Base-by-base conservation (phyloP, 2,888 invertebrate species). In the Melinopterus prodromus region DNA sequence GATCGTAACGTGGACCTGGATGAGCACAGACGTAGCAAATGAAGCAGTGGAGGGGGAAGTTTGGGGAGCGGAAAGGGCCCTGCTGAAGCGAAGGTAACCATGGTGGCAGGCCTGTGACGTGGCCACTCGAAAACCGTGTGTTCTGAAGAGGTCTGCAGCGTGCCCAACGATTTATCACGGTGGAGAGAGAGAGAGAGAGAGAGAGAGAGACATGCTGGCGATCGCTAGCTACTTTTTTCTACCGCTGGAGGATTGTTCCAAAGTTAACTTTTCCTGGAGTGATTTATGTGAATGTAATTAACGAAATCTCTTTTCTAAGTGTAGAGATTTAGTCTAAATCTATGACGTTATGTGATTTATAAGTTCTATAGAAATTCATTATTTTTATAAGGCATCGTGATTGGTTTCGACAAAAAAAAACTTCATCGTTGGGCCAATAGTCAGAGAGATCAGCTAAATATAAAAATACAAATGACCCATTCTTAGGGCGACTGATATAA, bases 91-190 rank as follows among this genome's bases (percentile, higher is more conserved):
- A 80, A 81, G 82, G 83, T 83, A 84, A 84, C 84, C 83, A 83
- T 84, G 82, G 84, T 82, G 81, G 83, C 79, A 79, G 77, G 70
- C 72, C 82, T 78, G 82, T 83, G 84, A 83, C 83, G 87, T 86
- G 85, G 86, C 86, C 86, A 87, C 87, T 87, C 86, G 84, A 87
- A 85, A 84, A 84, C 86, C 86, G 86, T 86, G 86, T 86, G 86
- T 85, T 86, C 86, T 87, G 83, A 87, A 87, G 87, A 85, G 87
- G 86, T 85, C 86, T 85, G 85, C 84, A 72, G 78, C 74, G 16
- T 75, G 69, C 77, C 77, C 77, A 77, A 80, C 80, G 75, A 77
- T 81, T 78, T 80, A 80, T 80, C 79, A 53, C 5, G 81, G 72
- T 71, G 37, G 71, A 69, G 76, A 77, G 37, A 36, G 36, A 53